These are phyloP conservation scores for Lutraria rhynchaena DNA, from an alignment of 1,140 invertebrate species.

Conservation along the genomic window DNA sequence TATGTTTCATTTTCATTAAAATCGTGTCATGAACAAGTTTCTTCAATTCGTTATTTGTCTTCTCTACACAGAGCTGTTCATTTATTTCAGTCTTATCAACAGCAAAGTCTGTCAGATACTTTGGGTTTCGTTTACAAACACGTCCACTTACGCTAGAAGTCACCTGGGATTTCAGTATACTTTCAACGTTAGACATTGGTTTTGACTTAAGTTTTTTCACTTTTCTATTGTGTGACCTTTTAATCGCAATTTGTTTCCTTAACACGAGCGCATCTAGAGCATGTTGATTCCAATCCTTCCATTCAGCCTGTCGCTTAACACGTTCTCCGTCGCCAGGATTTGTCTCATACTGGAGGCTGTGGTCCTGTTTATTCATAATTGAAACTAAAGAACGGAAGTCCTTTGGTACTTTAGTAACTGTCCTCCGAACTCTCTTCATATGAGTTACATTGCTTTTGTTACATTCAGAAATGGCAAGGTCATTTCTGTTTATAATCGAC, in stretches of 20 bases:
- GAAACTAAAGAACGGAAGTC: neutral
- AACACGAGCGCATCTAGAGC: neutral
- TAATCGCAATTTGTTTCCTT: constrained; percentile 14
- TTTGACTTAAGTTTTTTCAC: constrained; percentile 13
- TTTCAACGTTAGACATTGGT: neutral
- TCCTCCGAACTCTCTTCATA: constrained; percentile 3
- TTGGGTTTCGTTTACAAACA: constrained; percentile 8
- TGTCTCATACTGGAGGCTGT: too few species aligned
- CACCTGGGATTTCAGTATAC: neutral
- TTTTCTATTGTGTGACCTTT: constrained; percentile 16
- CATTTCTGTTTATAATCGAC: neutral
- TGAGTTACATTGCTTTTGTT: neutral
- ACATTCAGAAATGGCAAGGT: neutral
- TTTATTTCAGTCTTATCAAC: neutral
- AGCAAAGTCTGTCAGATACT: constrained; percentile 3
- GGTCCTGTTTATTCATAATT: too few species aligned
- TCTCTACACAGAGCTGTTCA: neutral
- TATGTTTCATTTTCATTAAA: too few species aligned
- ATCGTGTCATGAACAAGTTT: too few species aligned
- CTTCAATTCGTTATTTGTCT: too few species aligned
- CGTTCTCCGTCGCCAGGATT: too few species aligned
- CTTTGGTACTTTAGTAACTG: constrained; percentile 12
- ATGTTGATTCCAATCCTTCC: too few species aligned
- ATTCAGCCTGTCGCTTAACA: too few species aligned
- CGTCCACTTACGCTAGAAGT: constrained; percentile 7